Evolutionary conservation across 2,797 vertebrate genomes (phyloP), one percentile per base, ranked within the genome.

Genomic region (Amblyopsis hoosieri): DNA sequence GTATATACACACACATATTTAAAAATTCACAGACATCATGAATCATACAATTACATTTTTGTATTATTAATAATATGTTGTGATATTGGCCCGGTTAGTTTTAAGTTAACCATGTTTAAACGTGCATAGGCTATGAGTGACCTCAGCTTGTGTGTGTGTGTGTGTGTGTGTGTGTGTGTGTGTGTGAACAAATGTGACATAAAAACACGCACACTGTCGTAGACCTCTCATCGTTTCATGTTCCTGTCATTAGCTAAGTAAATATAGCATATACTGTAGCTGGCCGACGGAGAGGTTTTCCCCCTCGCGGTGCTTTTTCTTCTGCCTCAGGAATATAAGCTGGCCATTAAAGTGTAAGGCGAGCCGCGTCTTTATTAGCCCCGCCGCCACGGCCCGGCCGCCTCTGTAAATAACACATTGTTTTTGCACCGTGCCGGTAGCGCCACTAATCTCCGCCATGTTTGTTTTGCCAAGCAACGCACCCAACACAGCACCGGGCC

Each of bases 381-480:
- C 87, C 80, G 87, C 80, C 78, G 90, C 81, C 82, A 75, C 86
- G 70, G 89, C 79, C 83, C 76, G 60, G 74, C 77, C 72, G 84
- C 74, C 85, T 93, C 92, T 92, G 91, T 91, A 93, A 94, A 94
- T 90, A 93, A 87, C 85, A 85, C 82, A 86, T 79, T 90, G 86
- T 92, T 93, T 89, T 93, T 93, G 29, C 90, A 92, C 71, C 86
- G 85, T 67, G 68, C 84, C 85, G 84, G 80, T 61, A 79, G 89
- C 85, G 89, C 87, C 90, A 88, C 75, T 90, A 58, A 80, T 88
- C 89, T 87, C 86, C 46, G 66, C 87, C 60, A 74, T 92, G 91
- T 94, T 94, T 95, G 93, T 93, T 95, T 96, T 95, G 91, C 85
- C 87, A 82, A 85, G 85, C 89, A 92, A 89, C 57, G 72, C 83